These are phyloP conservation scores for Salvator merianae DNA, from an alignment of 2,113 vertebrate genomes.

Conservation along the genomic window DNA sequence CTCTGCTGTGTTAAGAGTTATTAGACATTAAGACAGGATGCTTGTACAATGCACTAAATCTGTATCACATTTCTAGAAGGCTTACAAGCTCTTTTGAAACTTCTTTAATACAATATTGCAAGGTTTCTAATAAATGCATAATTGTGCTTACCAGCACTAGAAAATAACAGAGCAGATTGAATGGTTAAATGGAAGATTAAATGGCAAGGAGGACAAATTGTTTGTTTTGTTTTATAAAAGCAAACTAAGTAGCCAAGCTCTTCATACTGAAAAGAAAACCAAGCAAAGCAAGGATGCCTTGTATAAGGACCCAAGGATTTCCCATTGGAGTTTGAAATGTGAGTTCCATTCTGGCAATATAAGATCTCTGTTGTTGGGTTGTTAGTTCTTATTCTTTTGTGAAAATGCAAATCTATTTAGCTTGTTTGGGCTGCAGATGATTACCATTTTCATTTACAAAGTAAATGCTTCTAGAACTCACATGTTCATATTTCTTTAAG, in stretches of 20 bases:
- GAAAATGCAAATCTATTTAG: no score
- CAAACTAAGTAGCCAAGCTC: background rate
- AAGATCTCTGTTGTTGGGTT: background rate
- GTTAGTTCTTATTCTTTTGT: background rate
- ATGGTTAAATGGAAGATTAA: background rate
- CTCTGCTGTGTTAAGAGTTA: no score
- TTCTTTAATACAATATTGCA: no score
- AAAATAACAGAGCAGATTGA: background rate
- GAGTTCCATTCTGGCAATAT: background rate
- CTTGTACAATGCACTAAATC: no score
- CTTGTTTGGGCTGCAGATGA: background rate
- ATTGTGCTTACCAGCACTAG: no score
- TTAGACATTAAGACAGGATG: no score
- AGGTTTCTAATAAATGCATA: no score
- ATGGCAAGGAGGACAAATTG: background rate
- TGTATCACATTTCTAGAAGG: no score
- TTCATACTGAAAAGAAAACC: background rate
- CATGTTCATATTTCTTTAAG: background rate
- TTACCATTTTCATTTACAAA: background rate
- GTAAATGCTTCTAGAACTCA: background rate
- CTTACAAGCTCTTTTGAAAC: no score
- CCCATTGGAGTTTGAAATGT: background rate
- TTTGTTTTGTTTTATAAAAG: background rate
- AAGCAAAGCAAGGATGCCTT: background rate
- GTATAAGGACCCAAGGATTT: background rate